Percentiles rank a stretch among this genome's conserved stretches.
Conservation (phyloP, 2,888 invertebrate species). For the Tachystola acroxantha region DNA sequence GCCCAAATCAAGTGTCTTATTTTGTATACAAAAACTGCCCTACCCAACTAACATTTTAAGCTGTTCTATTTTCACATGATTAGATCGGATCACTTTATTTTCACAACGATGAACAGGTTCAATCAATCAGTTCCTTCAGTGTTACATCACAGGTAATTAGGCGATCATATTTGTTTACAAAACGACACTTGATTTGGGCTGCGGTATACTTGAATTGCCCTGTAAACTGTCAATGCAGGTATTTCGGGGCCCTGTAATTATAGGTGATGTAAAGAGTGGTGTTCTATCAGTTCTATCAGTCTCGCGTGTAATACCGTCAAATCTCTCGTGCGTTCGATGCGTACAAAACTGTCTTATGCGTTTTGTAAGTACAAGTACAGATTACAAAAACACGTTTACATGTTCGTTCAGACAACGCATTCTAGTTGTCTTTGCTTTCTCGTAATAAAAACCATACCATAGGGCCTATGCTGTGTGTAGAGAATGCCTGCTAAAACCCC, state of each 20-base stretch:
- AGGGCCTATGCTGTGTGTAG: constrained; percentile 13
- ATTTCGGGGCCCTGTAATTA: background rate
- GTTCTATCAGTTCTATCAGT: constrained; percentile 5
- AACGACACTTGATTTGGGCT: no score
- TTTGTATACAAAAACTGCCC: no score
- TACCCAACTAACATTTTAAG: no score
- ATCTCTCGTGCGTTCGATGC: constrained; percentile 13
- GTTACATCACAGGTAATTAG: no score
- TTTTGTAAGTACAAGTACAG: constrained; percentile 38
- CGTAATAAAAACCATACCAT: constrained; percentile 17
- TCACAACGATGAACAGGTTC: no score
- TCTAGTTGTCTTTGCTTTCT: constrained; percentile 21
- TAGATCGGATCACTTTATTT: no score
- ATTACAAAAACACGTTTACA: constrained; percentile 24
- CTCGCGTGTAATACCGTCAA: constrained; percentile 10
- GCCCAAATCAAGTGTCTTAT: no score
- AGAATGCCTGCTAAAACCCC: no score
- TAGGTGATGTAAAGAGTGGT: background rate
- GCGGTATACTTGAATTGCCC: no score
- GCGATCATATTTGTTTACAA: no score
- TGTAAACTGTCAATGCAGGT: background rate
- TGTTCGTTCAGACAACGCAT: constrained; percentile 18
- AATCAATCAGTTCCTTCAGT: no score
- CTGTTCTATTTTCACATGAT: no score
- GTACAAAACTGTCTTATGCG: constrained; percentile 15